Evolutionary conservation across 2,113 vertebrate genomes (phyloP), one percentile per base, ranked within the genome.

Genomic region (Thymallus thymallus): DNA sequence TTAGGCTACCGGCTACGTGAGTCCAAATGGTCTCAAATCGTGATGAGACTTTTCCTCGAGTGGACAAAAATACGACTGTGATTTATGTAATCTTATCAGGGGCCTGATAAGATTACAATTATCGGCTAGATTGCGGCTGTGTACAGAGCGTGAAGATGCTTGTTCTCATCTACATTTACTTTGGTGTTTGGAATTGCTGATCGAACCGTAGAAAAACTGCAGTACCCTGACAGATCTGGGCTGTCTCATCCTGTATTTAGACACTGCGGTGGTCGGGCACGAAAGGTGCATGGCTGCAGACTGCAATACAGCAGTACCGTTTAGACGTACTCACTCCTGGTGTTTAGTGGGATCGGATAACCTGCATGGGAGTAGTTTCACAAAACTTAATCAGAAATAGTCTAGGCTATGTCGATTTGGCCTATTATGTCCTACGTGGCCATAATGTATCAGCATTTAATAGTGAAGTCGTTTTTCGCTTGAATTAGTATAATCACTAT

Each of bases 201-300:
- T 35, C 46, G 48, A 74, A 67, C 48, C 29, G 29, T 75, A 41
- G 67, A 60, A 75, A 75, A 61, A 20, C 74, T 76, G 74, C 74
- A 76, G 45, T 76, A 61, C 58, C 24, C 46, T 62, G 61, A 62
- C 41, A 18, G 29, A 30, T n/a, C 26, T 41, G 22, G 30, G 64
- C 41, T 61, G 76, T 71, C 85, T 89, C 84, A 87, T 90, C 82
- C 80, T 26, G 67, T 80, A 86, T 87, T 84, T 83, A 60, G 79
- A 80, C 78, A 80, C 78, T 92, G 90, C 90, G 78, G 90, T 78
- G 83, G 69, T 68, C 63, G 69, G 75, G 69, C 30, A 24, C 60
- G 79, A 29, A 55, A 51, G 75, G 3, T 65, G 48, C 71, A 26
- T 63, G 68, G 63, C 71, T 82, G 76, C 80, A 80, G 82, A 85